A percentile compares a stretch with the other conserved stretches of the same genome.
Conservation (phyloP, 2,113 vertebrate genomes). For the Epinephelus fuscoguttatus region DNA sequence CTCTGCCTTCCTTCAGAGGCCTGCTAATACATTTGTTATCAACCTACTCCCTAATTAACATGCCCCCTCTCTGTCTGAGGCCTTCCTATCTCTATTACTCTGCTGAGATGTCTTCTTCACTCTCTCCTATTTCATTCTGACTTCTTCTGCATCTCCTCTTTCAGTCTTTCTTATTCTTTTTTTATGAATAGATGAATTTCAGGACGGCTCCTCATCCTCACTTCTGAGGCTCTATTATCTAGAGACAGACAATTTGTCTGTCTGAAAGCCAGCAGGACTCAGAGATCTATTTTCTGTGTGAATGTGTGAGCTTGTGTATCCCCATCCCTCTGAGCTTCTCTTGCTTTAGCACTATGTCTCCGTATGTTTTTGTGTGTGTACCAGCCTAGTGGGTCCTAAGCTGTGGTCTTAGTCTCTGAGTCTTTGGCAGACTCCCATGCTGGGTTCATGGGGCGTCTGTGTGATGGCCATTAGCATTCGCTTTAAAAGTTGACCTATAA, state of each 20-base stretch:
- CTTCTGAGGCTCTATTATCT: constrained; percentile 69
- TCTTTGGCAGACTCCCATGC: constrained; percentile 59
- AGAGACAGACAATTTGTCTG: constrained; percentile 68
- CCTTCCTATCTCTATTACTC: constrained; percentile 60
- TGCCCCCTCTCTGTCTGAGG: constrained; percentile 66
- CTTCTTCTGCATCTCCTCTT: constrained; percentile 33
- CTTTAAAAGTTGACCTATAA: constrained; percentile 53
- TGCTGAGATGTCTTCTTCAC: constrained; percentile 55
- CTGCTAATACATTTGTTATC: constrained; percentile 93
- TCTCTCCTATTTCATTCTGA: constrained; percentile 44
- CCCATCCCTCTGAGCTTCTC: constrained; percentile 29
- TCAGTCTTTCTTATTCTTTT: background rate
- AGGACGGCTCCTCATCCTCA: constrained; percentile 59
- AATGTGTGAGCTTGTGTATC: constrained; percentile 28
- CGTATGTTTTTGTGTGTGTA: constrained; percentile 8
- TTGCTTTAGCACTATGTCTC: background rate
- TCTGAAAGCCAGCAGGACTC: constrained; percentile 63
- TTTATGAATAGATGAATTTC: constrained; percentile 65
- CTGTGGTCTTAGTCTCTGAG: constrained; percentile 14
- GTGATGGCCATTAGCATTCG: constrained; percentile 60
- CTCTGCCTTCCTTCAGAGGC: constrained; percentile 89
- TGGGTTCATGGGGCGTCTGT: constrained; percentile 57
- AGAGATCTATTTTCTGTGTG: constrained; percentile 62
- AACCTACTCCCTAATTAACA: constrained; percentile 72
- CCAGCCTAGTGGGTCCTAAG: constrained; percentile 6